phyloP scores from a whole-genome alignment of 2,888 invertebrate species.

The Noctuana brunneofusca region DNA sequence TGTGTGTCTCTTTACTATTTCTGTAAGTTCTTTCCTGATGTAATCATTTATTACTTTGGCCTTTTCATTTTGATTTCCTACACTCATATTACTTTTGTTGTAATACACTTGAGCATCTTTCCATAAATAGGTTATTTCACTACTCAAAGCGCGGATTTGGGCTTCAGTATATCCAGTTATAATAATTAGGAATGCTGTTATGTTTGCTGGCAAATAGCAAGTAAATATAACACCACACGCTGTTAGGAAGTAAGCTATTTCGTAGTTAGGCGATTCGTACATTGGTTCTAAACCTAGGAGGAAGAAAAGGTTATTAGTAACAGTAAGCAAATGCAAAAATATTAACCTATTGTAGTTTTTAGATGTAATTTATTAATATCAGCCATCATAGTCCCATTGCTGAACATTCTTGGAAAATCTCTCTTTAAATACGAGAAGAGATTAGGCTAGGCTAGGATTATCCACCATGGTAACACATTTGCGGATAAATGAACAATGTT shows the following conservation, averaged over 20 bases:
- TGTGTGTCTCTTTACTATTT: conserved; percentile 50
- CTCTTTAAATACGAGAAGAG: too few species aligned
- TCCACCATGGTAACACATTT: too few species aligned
- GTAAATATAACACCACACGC: conserved; percentile 43
- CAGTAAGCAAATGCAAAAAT: not conserved
- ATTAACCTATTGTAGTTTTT: not conserved
- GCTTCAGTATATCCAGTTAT: conserved; percentile 58
- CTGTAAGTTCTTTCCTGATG: conserved; percentile 46
- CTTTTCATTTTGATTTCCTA: not conserved
- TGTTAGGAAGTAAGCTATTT: conserved; percentile 47
- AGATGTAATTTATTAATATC: not conserved
- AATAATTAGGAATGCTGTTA: conserved; percentile 54
- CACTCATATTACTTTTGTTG: conserved; percentile 7
- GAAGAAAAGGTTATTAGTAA: not conserved
- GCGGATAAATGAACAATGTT: too few species aligned
- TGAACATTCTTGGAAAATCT: too few species aligned
- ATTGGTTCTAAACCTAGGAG: conserved; percentile 48
- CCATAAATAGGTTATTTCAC: conserved; percentile 54
- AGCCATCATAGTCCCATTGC: too few species aligned
- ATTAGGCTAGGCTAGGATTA: too few species aligned
- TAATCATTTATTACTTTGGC: conserved; percentile 47
- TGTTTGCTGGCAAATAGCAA: conserved; percentile 49
- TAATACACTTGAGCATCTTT: conserved; percentile 46
- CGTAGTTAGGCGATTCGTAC: conserved; percentile 57
- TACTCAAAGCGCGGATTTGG: conserved; percentile 55